phyloP scores from a whole-genome alignment of 2,888 invertebrate genomes.

The Crioceris asparagi region DNA sequence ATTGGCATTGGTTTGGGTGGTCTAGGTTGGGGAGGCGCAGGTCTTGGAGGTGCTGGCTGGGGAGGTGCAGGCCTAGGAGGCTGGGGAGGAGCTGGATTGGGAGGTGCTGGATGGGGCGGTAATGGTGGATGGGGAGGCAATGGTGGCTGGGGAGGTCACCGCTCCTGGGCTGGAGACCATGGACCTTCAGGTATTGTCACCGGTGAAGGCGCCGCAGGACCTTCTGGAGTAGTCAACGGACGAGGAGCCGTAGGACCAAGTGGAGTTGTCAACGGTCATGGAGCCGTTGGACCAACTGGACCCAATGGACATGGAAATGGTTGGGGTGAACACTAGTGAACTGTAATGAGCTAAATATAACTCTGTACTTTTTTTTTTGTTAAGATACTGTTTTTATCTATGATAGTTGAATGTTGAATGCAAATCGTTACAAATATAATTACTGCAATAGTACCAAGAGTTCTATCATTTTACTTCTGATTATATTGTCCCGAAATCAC shows the following conservation, averaged over 20 bases:
- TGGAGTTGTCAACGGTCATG: slow-evolving; percentile 15
- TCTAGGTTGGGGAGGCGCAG: neutral
- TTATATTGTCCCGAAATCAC: no score
- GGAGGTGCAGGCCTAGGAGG: slow-evolving; percentile 1
- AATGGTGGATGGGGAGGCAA: slow-evolving; percentile 1
- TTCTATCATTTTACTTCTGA: no score
- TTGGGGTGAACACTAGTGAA: slow-evolving; percentile 3
- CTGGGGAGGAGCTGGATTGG: neutral
- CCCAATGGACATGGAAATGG: slow-evolving; percentile 9
- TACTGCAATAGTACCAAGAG: no score
- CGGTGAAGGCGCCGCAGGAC: slow-evolving; percentile 14
- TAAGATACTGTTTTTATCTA: no score
- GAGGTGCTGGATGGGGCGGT: slow-evolving; percentile 2
- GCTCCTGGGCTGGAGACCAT: slow-evolving; percentile 1
- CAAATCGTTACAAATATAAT: no score
- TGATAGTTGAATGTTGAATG: no score
- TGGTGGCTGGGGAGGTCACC: neutral
- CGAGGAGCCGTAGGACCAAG: slow-evolving; percentile 14
- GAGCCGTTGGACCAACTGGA: slow-evolving; percentile 15
- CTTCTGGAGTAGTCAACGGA: slow-evolving; percentile 14
- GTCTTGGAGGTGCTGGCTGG: slow-evolving; percentile 2
- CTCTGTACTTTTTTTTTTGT: no score
- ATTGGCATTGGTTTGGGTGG: no score
- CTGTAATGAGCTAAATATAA: slow-evolving; percentile 2
- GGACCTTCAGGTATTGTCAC: slow-evolving; percentile 11